phyloP scores from a whole-genome alignment of 2,797 vertebrate genomes.

The Phataginus tricuspis region DNA sequence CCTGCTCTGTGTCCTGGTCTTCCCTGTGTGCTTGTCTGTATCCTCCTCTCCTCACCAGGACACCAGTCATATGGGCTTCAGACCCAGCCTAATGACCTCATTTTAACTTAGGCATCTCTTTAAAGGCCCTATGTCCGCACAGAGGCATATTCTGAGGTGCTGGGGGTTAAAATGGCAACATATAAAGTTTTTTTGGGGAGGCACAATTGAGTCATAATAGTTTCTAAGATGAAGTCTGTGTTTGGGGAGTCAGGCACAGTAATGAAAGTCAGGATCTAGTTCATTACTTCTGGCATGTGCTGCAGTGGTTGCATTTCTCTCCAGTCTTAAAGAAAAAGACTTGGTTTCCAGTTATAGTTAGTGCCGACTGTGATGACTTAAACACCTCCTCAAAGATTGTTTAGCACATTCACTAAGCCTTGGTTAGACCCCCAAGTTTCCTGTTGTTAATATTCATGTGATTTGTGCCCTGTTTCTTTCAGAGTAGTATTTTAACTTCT shows the following conservation, averaged over 20 bases:
- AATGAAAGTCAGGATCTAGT: conserved; percentile 36
- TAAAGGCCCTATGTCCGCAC: background rate
- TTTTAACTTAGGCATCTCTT: background rate
- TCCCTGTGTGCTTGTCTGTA: background rate
- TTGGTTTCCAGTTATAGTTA: conserved; percentile 57
- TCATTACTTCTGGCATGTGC: conserved; percentile 52
- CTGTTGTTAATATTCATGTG: conserved; percentile 12
- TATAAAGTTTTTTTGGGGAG: background rate
- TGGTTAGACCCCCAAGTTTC: conserved; percentile 25
- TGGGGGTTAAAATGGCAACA: background rate
- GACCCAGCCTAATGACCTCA: background rate
- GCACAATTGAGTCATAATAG: background rate
- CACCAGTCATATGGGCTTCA: background rate
- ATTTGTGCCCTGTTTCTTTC: background rate
- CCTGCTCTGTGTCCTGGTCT: background rate
- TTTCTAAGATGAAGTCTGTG: conserved; percentile 14
- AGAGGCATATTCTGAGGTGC: background rate
- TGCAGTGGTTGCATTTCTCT: conserved; percentile 56
- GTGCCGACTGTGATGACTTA: conserved; percentile 56
- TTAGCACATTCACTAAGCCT: background rate
- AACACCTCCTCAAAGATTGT: conserved; percentile 5
- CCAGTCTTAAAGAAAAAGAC: conserved; percentile 49
- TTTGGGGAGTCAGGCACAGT: background rate
- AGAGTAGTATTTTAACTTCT: conserved; percentile 13
- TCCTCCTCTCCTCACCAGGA: background rate